phyloP scores from a whole-genome alignment of 2,888 invertebrate species.

The Drosophila melanosoma region DNA sequence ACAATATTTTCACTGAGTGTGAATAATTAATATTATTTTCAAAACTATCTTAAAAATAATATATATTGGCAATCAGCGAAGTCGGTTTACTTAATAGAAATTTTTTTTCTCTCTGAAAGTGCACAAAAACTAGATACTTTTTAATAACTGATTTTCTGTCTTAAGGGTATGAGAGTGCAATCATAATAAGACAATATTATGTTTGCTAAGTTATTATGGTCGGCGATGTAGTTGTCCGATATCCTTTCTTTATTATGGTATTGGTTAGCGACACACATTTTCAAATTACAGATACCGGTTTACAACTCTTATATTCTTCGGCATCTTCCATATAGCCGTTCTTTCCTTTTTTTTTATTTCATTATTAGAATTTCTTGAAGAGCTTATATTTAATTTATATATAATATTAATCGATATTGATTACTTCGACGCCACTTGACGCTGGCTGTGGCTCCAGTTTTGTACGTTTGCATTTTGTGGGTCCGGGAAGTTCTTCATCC shows the following conservation, averaged over 20 bases:
- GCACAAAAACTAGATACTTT: neutral
- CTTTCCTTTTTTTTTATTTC: slow-evolving; percentile 14
- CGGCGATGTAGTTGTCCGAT: neutral
- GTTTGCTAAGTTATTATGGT: neutral
- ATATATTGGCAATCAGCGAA: neutral
- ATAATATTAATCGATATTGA: slow-evolving; percentile 71
- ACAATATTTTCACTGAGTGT: neutral
- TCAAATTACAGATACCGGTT: neutral
- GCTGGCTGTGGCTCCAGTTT: slow-evolving; percentile 34
- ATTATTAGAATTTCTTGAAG: slow-evolving; percentile 15
- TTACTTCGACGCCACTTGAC: slow-evolving; percentile 53
- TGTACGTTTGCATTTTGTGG: slow-evolving; percentile 67
- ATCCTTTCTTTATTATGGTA: neutral
- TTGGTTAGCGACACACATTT: too few species aligned
- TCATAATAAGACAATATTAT: neutral
- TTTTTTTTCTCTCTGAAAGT: neutral
- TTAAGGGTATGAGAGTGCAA: neutral
- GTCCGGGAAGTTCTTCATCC: slow-evolving; percentile 64
- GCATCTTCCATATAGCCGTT: neutral
- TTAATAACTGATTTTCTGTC: neutral
- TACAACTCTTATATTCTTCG: neutral
- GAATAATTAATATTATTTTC: neutral
- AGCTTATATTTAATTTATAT: neutral
- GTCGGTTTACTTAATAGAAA: neutral
- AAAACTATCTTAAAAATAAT: neutral